Conservation (phyloP, 1,140 invertebrate species). For the Listronotus oregonensis region DNA sequence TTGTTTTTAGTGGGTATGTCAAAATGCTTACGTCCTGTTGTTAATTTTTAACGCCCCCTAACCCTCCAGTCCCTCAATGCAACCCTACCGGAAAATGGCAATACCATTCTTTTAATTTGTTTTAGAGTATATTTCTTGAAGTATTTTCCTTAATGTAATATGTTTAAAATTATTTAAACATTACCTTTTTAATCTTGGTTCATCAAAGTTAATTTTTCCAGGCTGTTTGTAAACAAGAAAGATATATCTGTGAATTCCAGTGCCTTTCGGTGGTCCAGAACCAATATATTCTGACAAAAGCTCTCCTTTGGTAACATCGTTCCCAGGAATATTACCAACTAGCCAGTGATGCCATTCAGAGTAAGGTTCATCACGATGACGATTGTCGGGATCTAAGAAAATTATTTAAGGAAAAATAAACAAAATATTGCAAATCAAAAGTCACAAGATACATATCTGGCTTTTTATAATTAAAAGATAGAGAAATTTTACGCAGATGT, state of each 20-base stretch:
- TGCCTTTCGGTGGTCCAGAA: constrained; percentile 81
- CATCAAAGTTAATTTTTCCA: constrained; percentile 70
- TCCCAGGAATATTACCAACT: constrained; percentile 86
- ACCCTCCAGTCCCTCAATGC: no score
- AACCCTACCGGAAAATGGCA: no score
- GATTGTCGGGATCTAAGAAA: constrained; percentile 83
- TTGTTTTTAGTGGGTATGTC: no score
- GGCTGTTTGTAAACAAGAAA: constrained; percentile 86
- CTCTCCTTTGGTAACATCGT: constrained; percentile 70
- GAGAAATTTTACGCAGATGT: no score
- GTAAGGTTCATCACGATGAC: constrained; percentile 75
- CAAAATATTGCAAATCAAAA: no score
- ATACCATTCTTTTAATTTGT: no score
- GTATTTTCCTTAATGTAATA: no score
- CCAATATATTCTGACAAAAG: constrained; percentile 79
- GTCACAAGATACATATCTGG: neutral
- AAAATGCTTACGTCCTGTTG: no score
- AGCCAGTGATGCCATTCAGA: constrained; percentile 94
- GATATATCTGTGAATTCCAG: constrained; percentile 87
- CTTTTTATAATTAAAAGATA: neutral
- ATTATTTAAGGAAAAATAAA: no score
- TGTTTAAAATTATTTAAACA: no score
- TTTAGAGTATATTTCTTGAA: no score
- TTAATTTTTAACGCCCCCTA: no score
- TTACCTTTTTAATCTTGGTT: constrained; percentile 58